Conservation (phyloP, 1,140 invertebrate genomes). For the Drosophila hydei region DNA sequence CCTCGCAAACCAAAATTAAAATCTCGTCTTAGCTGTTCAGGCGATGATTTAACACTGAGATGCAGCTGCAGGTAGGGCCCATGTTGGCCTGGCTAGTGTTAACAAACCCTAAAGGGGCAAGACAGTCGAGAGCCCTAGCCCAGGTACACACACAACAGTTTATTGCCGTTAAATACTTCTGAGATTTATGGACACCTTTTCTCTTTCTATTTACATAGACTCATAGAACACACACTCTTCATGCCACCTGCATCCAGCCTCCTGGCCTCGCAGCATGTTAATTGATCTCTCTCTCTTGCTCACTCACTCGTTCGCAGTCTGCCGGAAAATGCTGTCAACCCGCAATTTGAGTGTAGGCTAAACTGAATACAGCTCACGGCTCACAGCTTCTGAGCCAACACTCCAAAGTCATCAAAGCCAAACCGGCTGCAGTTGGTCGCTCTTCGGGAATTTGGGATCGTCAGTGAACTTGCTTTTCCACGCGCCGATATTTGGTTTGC, state of each 20-base stretch:
- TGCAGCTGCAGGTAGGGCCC: constrained; percentile 42
- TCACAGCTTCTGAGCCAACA: constrained; percentile 8
- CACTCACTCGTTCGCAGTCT: constrained; percentile 26
- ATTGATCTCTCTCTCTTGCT: constrained; percentile 62
- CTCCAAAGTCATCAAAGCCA: constrained; percentile 3
- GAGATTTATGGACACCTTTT: constrained; percentile 70
- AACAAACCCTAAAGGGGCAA: constrained; percentile 47
- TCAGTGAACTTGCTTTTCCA: constrained; percentile 34
- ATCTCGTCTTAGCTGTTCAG: constrained; percentile 53
- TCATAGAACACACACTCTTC: constrained; percentile 44
- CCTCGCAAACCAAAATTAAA: constrained; percentile 17
- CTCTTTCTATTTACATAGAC: constrained; percentile 68
- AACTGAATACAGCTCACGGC: constrained; percentile 53
- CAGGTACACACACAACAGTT: constrained; percentile 49
- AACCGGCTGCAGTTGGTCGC: not conserved
- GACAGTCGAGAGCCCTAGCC: constrained; percentile 30
- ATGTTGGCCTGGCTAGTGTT: constrained; percentile 37
- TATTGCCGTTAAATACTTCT: constrained; percentile 54
- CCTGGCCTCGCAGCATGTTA: constrained; percentile 48
- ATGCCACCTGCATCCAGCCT: constrained; percentile 4
- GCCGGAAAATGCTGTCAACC: constrained; percentile 87
- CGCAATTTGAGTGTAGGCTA: constrained; percentile 62
- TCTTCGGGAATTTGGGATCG: constrained; percentile 8
- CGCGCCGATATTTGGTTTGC: constrained; percentile 21
- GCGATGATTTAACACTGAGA: constrained; percentile 54